Conservation (phyloP, 2,113 vertebrate species). For the Gadus chalcogrammus region DNA sequence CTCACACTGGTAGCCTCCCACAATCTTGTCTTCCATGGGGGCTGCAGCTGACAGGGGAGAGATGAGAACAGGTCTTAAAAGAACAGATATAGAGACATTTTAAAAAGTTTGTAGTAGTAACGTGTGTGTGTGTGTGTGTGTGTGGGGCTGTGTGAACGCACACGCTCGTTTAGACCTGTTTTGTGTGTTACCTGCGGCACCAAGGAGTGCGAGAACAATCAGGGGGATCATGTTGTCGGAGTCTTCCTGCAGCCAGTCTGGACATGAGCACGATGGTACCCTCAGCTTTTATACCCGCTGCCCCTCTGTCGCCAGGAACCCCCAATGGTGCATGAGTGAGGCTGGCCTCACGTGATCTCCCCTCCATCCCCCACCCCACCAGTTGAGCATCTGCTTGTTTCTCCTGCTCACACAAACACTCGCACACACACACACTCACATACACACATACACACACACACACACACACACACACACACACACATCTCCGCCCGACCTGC, state of each 20-base stretch:
- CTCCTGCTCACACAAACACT: no score
- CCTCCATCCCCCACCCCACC: neutral
- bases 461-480: no score
- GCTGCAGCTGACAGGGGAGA: conserved; percentile 51
- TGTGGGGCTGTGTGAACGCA: neutral
- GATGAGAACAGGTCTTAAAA: neutral
- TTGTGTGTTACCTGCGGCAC: conserved; percentile 63
- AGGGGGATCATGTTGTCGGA: conserved; percentile 59
- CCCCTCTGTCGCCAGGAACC: neutral
- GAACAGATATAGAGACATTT: neutral
- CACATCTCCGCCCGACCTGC: no score
- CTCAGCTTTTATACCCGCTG: conserved; percentile 57
- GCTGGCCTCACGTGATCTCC: neutral
- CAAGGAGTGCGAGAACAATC: conserved; percentile 56
- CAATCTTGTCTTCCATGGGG: conserved; percentile 63
- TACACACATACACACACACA: no score
- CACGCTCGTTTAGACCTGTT: no score
- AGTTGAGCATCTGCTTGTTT: neutral
- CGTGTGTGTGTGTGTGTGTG: neutral
- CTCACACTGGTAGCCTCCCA: conserved; percentile 63
- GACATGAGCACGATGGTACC: conserved; percentile 17
- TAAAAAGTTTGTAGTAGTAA: no score
- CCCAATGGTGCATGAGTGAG: no score
- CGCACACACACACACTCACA: no score
- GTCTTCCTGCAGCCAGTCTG: conserved; percentile 40